phyloP scores from a whole-genome alignment of 2,797 vertebrate genomes.

The Pangasius larnaudii region DNA sequence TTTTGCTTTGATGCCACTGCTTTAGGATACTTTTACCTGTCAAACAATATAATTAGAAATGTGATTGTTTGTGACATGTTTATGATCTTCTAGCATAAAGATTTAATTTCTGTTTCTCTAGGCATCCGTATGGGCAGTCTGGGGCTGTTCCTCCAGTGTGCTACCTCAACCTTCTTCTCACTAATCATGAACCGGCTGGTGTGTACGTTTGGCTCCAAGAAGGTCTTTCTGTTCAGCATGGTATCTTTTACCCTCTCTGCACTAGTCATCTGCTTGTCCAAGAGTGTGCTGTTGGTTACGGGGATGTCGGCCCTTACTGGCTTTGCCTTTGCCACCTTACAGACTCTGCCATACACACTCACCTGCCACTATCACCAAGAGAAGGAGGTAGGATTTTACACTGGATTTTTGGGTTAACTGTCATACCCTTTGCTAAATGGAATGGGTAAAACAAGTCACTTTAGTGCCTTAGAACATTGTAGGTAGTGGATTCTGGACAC shows the following conservation, averaged over 20 bases:
- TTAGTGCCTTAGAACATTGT: background rate
- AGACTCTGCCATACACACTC: conserved; percentile 82
- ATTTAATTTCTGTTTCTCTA: conserved; percentile 47
- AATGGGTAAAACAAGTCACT: background rate
- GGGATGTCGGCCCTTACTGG: conserved; percentile 80
- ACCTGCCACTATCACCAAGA: conserved; percentile 83
- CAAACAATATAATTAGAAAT: background rate
- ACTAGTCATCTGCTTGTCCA: conserved; percentile 80
- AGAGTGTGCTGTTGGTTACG: conserved; percentile 76
- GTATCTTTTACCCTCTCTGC: conserved; percentile 77
- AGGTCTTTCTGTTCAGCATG: conserved; percentile 81
- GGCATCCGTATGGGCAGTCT: conserved; percentile 84
- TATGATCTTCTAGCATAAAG: background rate
- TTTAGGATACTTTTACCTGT: background rate
- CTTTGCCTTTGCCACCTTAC: conserved; percentile 80
- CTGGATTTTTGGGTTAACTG: background rate
- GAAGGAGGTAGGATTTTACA: conserved; percentile 68
- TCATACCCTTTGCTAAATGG: background rate
- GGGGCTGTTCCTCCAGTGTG: conserved; percentile 81
- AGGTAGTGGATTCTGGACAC: background rate
- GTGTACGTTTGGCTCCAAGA: conserved; percentile 71
- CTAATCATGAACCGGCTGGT: conserved; percentile 79
- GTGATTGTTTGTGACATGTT: background rate
- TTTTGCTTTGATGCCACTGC: background rate
- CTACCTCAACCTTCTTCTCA: conserved; percentile 82